Evolutionary conservation across 2,797 vertebrate genomes (phyloP).

Genomic region (Mus caroli): DNA sequence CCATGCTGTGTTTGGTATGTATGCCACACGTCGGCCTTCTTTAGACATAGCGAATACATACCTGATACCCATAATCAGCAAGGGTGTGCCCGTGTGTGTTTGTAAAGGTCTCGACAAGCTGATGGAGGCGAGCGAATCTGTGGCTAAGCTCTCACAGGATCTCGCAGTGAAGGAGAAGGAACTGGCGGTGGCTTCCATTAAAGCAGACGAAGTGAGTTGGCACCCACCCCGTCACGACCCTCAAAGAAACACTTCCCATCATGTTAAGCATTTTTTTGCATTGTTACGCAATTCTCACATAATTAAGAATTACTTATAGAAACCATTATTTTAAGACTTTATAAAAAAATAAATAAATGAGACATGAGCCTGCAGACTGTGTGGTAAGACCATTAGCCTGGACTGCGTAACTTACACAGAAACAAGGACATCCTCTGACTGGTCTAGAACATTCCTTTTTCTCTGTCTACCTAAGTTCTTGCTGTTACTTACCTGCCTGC

Average conservation of each 20-base stretch:
- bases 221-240: not conserved
- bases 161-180: slow-evolving; percentile 93
- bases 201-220: slow-evolving; percentile 91
- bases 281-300: not conserved
- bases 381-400: not conserved
- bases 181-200: slow-evolving; percentile 91
- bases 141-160: slow-evolving; percentile 91
- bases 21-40: not conserved
- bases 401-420: not conserved
- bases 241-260: not conserved
- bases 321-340: slow-evolving; percentile 1
- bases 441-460: not conserved
- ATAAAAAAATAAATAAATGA: not conserved
- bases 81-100: not conserved
- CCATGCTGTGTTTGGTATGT: not conserved
- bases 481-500: not conserved
- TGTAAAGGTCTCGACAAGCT: slow-evolving; percentile 91
- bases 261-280: not conserved
- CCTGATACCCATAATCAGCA: not conserved
- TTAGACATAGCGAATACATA: not conserved
- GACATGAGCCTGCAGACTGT: not conserved
- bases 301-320: not conserved
- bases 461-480: not conserved
- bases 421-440: not conserved
- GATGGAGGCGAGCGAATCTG: slow-evolving; percentile 93